These are phyloP conservation scores for Elysia chlorotica DNA, from an alignment of 1,140 invertebrate genomes.

Conservation along the genomic window DNA sequence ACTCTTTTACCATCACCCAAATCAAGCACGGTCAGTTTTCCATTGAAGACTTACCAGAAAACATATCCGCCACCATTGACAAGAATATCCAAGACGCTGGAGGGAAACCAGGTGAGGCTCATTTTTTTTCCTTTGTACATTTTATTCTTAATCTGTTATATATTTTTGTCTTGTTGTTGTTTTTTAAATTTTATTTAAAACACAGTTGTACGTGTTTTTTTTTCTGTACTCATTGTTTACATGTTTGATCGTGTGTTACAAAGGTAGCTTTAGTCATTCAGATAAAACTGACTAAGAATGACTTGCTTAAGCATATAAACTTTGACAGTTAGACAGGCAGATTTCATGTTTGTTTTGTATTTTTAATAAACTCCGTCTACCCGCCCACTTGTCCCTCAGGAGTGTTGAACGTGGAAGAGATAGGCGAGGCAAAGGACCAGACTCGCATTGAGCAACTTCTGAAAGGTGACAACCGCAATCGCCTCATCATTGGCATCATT, in stretches of 20 bases:
- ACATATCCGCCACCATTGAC: conserved; percentile 30
- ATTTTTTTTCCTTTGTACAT: too few relatives aligned
- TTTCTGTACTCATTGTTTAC: neutral
- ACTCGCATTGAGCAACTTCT: neutral
- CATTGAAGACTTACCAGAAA: conserved; percentile 17
- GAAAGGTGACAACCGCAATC: conserved; percentile 6
- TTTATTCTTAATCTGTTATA: neutral
- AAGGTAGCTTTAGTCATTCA: neutral
- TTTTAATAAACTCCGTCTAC: too few relatives aligned
- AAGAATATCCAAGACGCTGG: conserved; percentile 25
- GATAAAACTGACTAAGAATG: too few relatives aligned
- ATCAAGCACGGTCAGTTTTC: conserved; percentile 39
- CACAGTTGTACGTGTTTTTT: neutral
- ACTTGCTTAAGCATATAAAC: too few relatives aligned
- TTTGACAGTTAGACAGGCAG: too few relatives aligned
- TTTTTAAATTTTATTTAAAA: neutral
- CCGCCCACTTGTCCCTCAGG: neutral
- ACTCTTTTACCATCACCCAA: conserved; percentile 41
- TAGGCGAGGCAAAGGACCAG: neutral
- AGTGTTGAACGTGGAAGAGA: conserved; percentile 13
- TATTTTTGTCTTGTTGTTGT: neutral
- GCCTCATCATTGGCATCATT: conserved; percentile 23
- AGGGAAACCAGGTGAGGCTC: conserved; percentile 4
- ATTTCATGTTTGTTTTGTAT: too few relatives aligned
- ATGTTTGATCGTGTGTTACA: neutral